Base-by-base conservation (phyloP, 1,140 invertebrate species). In the Proctacanthus coquilletti region DNA sequence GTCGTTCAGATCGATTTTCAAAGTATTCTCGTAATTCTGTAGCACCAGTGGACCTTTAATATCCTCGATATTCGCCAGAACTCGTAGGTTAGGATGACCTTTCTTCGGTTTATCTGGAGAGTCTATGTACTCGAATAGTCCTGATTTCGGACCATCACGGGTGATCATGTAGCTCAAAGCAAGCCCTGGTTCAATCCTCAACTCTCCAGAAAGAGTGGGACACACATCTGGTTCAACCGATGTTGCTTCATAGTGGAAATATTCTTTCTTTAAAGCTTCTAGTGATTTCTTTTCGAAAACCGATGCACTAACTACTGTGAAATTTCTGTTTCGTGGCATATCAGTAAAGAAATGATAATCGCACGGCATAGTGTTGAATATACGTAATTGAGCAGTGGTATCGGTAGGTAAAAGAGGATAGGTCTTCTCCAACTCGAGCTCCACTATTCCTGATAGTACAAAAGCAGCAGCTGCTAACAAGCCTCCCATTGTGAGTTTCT, bases 391-490 rank as follows among this genome's bases (percentile, higher is more conserved):
- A 0, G 68, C 66, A 11, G 68, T 47, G 11, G 65, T 70, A 13
- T 41, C n/a, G 20, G 51, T 47, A 1, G 74, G 71, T 15, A 74
- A 43, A 3, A 68, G 45, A 0, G 77, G 71, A 45, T 80, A 74
- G 0, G 72, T 73, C 37, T 57, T 54, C 68, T 93, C 72, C 21
- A 95, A 63, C 49, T 75, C 56, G 5, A 87, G 46, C 63, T 96
- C 84, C 1, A 96, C 66, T 27, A 84, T 52, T 3, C 77, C 91
- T n/a, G 93, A 89, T 15, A 92, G 61, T 5, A 85, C 54, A 61
- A 98, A 98, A 1, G 93, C 75, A 4, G 76, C 8, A 1, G 75
- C 75, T 6, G 85, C 85, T 1, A 98, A 56, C 3, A 89, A 37
- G 34, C 91, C 86, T n/a, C 94, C 93, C n/a, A 55, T 41, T 0